Conservation (phyloP, 2,797 vertebrate genomes). For the Anabacerthia variegaticeps region DNA sequence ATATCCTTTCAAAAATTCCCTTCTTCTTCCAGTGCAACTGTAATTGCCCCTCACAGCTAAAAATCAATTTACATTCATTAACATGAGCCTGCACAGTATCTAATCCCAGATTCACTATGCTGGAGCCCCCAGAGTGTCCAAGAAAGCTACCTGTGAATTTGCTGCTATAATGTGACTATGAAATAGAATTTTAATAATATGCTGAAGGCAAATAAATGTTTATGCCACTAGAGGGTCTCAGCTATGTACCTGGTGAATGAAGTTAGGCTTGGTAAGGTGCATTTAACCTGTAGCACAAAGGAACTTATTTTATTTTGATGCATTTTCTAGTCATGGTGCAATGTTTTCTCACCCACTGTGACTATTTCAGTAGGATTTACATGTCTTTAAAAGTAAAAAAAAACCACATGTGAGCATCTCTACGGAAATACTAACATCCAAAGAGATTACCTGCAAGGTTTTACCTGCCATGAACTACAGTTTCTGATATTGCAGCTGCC, state of each 20-base stretch:
- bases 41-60: slow-evolving; percentile 1
- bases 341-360: background rate
- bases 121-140: background rate
- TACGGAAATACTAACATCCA: background rate
- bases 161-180: background rate
- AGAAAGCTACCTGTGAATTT: slow-evolving; percentile 18
- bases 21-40: background rate
- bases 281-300: background rate
- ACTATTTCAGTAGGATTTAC: background rate
- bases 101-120: background rate
- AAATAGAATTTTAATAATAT: background rate
- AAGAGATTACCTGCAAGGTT: background rate
- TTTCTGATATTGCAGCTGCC: background rate
- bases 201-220: background rate
- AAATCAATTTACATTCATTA: slow-evolving; percentile 43
- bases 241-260: background rate
- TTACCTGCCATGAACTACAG: background rate
- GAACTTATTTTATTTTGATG: background rate
- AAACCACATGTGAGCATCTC: fast-evolving
- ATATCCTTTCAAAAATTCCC: slow-evolving; percentile 31
- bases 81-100: background rate
- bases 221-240: slow-evolving; percentile 71
- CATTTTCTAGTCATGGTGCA: background rate
- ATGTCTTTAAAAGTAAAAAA: background rate
- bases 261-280: background rate